Conservation (phyloP, 37 sponge, comb jelly and placozoan genomes). For the Chondrilla cf. caribensis region DNA sequence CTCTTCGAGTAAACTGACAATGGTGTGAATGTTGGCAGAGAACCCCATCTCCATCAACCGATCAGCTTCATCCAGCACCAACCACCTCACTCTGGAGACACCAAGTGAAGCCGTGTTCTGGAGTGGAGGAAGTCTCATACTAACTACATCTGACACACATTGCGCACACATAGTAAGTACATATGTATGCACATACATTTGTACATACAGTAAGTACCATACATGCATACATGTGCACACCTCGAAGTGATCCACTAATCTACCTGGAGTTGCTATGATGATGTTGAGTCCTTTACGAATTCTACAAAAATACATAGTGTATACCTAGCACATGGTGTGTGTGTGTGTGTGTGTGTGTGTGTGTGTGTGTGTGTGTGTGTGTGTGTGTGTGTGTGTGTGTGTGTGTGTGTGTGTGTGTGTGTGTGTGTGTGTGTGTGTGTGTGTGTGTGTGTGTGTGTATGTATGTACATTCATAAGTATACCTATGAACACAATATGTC, state of each 20-base stretch:
- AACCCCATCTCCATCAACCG: conserved; percentile 95
- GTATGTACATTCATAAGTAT: neutral
- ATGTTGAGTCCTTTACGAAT: conserved; percentile 89
- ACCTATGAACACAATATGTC: too few species aligned
- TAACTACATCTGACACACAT: too few species aligned
- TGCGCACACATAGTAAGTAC: too few species aligned
- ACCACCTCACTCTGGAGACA: conserved; percentile 78
- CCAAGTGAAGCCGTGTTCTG: conserved; percentile 87
- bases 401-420: too few species aligned
- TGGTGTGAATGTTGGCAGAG: conserved; percentile 14
- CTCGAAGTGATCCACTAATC: conserved; percentile 92
- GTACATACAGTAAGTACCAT: neutral
- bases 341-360: too few species aligned
- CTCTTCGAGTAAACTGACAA: neutral
- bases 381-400: too few species aligned
- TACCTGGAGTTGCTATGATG: conserved; percentile 94
- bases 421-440: too few species aligned
- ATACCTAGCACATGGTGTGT: too few species aligned
- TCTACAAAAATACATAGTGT: conserved; percentile 24
- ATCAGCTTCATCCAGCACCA: conserved; percentile 96
- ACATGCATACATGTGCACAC: conserved; percentile 33
- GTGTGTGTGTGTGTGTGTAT: too few species aligned
- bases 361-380: too few species aligned
- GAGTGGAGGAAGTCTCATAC: too few species aligned
- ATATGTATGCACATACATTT: neutral